Conservation (phyloP, 2,113 vertebrate species). For the Xenopus borealis region DNA sequence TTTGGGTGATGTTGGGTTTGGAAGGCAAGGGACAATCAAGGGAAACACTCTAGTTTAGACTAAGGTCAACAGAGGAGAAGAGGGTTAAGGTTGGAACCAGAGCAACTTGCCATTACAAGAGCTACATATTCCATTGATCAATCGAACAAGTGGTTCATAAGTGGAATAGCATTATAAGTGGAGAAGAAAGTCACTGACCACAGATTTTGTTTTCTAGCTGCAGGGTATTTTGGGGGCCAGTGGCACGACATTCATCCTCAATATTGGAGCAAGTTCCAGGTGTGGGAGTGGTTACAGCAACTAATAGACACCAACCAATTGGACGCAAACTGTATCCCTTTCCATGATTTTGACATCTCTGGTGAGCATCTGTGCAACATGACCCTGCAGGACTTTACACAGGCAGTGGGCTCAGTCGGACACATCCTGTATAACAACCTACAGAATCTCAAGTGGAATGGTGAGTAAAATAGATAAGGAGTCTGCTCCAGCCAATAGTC, state of each 20-base stretch:
- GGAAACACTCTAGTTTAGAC: too few species aligned
- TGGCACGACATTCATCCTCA: slow-evolving; percentile 89
- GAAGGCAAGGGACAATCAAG: too few species aligned
- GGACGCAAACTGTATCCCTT: slow-evolving; percentile 85
- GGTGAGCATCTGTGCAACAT: slow-evolving; percentile 89
- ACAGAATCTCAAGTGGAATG: slow-evolving; percentile 86
- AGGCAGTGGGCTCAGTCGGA: slow-evolving; percentile 80
- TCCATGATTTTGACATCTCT: slow-evolving; percentile 89
- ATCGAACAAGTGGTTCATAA: too few species aligned
- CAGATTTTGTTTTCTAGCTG: neutral
- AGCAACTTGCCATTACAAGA: too few species aligned
- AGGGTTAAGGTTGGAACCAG: too few species aligned
- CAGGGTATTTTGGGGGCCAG: slow-evolving; percentile 74
- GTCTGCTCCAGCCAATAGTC: too few species aligned
- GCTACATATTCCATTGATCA: too few species aligned
- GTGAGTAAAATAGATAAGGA: slow-evolving; percentile 57
- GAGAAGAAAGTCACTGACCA: too few species aligned
- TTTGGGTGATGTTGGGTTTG: too few species aligned
- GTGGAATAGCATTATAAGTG: too few species aligned
- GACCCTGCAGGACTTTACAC: slow-evolving; percentile 86
- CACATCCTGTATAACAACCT: slow-evolving; percentile 86
- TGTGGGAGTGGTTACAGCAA: slow-evolving; percentile 98
- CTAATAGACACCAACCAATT: slow-evolving; percentile 92
- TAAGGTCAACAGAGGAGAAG: too few species aligned
- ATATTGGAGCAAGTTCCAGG: slow-evolving; percentile 93